Conservation (phyloP, 2,797 vertebrate genomes). For the Australoheros facetus region DNA sequence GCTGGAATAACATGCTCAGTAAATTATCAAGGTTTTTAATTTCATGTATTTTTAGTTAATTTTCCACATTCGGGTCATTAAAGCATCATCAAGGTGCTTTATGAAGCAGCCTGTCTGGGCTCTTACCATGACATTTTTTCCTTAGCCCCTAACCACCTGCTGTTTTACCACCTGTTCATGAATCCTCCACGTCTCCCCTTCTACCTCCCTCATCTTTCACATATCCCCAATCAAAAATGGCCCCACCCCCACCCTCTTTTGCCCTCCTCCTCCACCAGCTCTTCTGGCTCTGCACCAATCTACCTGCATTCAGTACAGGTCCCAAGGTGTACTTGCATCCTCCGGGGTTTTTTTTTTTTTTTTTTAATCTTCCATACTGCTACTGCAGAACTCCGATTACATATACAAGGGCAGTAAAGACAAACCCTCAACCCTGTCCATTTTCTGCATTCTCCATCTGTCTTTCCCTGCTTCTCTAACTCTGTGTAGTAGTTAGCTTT, state of each 20-base stretch:
- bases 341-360: slow-evolving; percentile 30
- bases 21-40: slow-evolving; percentile 4
- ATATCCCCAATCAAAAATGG: background rate
- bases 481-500: slow-evolving; percentile 44
- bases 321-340: slow-evolving; percentile 43
- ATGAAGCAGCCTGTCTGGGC: slow-evolving; percentile 36
- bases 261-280: slow-evolving; percentile 16
- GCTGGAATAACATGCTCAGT: slow-evolving; percentile 3
- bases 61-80: slow-evolving; percentile 34
- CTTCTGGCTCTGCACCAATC: slow-evolving; percentile 56
- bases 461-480: slow-evolving; percentile 34
- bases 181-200: slow-evolving; percentile 54
- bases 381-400: slow-evolving; percentile 34
- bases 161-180: slow-evolving; percentile 79
- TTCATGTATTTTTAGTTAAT: slow-evolving; percentile 15
- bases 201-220: slow-evolving; percentile 35
- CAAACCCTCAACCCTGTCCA: slow-evolving; percentile 16
- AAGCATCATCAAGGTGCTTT: slow-evolving; percentile 47
- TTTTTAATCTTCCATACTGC: slow-evolving; percentile 4
- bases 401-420: slow-evolving; percentile 52
- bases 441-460: slow-evolving; percentile 59
- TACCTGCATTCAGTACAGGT: slow-evolving; percentile 68
- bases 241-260: background rate
- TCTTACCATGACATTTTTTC: slow-evolving; percentile 22
- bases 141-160: slow-evolving; percentile 64